Evolutionary conservation across 2,888 invertebrate species (phyloP).

Genomic region (Apotomis betuletana): DNA sequence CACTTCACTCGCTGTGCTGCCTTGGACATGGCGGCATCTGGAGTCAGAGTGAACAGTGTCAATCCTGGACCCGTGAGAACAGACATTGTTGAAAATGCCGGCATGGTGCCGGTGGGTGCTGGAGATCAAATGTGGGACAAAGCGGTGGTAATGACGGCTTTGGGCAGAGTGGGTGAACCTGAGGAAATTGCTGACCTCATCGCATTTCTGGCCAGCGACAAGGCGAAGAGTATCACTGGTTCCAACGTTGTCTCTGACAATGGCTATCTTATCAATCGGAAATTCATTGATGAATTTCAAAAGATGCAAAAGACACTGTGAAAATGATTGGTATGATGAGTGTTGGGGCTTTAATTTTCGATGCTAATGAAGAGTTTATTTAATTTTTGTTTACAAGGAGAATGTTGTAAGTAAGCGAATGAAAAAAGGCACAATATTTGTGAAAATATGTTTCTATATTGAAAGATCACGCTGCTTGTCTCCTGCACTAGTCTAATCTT

Average conservation of each 20-base stretch:
- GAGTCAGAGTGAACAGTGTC: slow-evolving; percentile 18
- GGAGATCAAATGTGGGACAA: not conserved
- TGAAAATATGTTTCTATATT: too few relatives aligned
- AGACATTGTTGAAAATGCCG: not conserved
- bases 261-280: slow-evolving; percentile 40
- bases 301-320: too few relatives aligned
- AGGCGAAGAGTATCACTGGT: slow-evolving; percentile 53
- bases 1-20: slow-evolving; percentile 22
- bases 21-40: slow-evolving; percentile 3
- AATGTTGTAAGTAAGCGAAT: too few relatives aligned
- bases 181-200: slow-evolving; percentile 52
- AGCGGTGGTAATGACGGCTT: slow-evolving; percentile 5
- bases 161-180: slow-evolving; percentile 33
- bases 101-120: not conserved
- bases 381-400: too few relatives aligned
- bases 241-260: slow-evolving; percentile 47
- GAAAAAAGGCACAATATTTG: too few relatives aligned
- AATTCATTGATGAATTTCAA: not conserved
- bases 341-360: too few relatives aligned
- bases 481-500: too few relatives aligned
- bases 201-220: slow-evolving; percentile 54
- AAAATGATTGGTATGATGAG: too few relatives aligned
- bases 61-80: slow-evolving; percentile 25
- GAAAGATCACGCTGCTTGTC: too few relatives aligned
- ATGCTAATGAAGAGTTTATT: too few relatives aligned